Base-by-base conservation (phyloP, 2,797 vertebrate species). In the Aeoliscus strigatus region DNA sequence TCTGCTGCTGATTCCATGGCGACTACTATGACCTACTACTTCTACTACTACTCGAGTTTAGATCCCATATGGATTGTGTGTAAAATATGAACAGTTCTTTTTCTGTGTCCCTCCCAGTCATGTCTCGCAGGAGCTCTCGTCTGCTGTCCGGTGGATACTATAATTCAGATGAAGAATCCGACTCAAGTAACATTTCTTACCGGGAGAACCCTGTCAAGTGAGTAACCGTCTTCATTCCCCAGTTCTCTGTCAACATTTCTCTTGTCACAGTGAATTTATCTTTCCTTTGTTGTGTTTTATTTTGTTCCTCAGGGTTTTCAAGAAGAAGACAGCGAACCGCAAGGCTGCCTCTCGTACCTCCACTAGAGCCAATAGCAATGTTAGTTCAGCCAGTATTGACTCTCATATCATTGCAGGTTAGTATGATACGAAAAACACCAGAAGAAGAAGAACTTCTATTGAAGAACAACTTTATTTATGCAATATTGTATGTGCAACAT, bases 81-180 rank as follows among this genome's bases (percentile, higher is more conserved):
- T 23, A 23, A 27, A 27, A 11, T 3, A 8, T 7, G 6, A 27
- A 27, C 3, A 27, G 3, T 16, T 55, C 27, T 44, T 23, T 48
- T n/a, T 8, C 6, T 49, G 12, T 54, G 3, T 51, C 26, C 51
- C 32, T 45, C 52, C 29, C 68, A 87, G 83, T 32, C 54, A 86
- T 87, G 86, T 66, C 82, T 52, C 80, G 86, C 9, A 69, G 86
- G 48, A 87, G 86, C 46, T 72, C 73, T n/a, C 83, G 86, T 7
- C 60, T 87, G 43, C 36, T 75, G 35, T 74, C 77, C 1, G 75
- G 80, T 0, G 73, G 81, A 11, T 83, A 84, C 69, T 83, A 82
- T 24, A 68, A 83, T 15, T 77, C 80, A 9, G 82, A 86, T 13
- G 82, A 86, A 2, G 82, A 85, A 3, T 84, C 77, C 0, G 84